These are phyloP conservation scores for Nymphalis urticae DNA, from an alignment of 2,888 invertebrate species.

Conservation along the genomic window DNA sequence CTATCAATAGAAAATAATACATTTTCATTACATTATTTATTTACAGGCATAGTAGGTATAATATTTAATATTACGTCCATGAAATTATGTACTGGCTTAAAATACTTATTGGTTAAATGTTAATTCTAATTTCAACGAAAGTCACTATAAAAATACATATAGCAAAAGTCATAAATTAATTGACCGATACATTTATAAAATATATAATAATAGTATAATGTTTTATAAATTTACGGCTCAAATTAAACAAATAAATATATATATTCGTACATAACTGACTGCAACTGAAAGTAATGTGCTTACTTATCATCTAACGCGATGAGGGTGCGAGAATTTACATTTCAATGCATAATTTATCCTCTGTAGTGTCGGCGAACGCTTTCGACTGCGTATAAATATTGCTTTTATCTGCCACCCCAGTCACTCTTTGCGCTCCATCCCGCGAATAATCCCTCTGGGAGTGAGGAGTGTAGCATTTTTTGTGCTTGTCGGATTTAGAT, in stretches of 20 bases:
- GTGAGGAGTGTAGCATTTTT: slow-evolving; percentile 50
- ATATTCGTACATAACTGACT: background rate
- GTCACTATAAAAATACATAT: too few relatives aligned
- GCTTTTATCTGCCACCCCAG: slow-evolving; percentile 69
- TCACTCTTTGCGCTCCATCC: slow-evolving; percentile 69
- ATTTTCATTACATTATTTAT: slow-evolving; percentile 1
- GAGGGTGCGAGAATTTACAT: slow-evolving; percentile 64
- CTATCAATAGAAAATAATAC: slow-evolving; percentile 44
- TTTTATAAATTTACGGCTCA: too few relatives aligned
- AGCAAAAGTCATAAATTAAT: too few relatives aligned
- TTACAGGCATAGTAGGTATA: background rate
- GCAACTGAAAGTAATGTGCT: slow-evolving; percentile 29
- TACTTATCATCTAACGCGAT: slow-evolving; percentile 32
- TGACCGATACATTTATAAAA: too few relatives aligned
- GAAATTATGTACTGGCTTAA: too few relatives aligned
- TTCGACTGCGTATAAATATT: slow-evolving; percentile 61
- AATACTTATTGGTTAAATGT: too few relatives aligned
- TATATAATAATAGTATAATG: too few relatives aligned
- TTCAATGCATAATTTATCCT: slow-evolving; percentile 78
- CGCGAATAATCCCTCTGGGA: slow-evolving; percentile 70
- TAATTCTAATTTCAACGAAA: too few relatives aligned
- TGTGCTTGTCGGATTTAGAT: slow-evolving; percentile 46
- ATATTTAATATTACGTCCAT: background rate
- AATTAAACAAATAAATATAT: too few relatives aligned
- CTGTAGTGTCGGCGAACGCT: slow-evolving; percentile 51